A percentile compares a stretch with the other conserved stretches of the same genome.
These are phyloP conservation scores for Calephelis nemesis DNA, from an alignment of 1,140 invertebrate genomes.

Conservation along the genomic window DNA sequence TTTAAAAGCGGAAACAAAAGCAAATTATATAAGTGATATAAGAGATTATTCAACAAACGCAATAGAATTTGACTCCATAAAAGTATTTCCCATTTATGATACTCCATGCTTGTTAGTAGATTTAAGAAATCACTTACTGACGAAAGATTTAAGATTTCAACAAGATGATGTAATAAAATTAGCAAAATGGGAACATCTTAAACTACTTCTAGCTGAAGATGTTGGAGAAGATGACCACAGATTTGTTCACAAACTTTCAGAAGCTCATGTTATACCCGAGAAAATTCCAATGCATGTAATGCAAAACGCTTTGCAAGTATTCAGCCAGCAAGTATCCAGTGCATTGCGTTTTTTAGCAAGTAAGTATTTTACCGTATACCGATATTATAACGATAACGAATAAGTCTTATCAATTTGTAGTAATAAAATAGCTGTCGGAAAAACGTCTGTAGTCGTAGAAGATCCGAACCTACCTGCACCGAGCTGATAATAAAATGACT, in stretches of 20 bases:
- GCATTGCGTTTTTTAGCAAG: conserved; percentile 5
- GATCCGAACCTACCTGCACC: too few relatives aligned
- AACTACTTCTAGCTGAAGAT: conserved; percentile 5
- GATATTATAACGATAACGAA: too few relatives aligned
- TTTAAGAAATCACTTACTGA: conserved; percentile 5
- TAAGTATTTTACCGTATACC: neutral
- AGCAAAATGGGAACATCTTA: conserved; percentile 3
- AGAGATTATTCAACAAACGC: neutral
- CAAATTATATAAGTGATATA: neutral
- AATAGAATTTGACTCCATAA: neutral
- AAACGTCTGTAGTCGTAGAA: too few relatives aligned
- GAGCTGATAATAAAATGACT: too few relatives aligned
- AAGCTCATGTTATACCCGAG: neutral
- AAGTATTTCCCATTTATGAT: conserved; percentile 6
- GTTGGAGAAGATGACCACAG: neutral
- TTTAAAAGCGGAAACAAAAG: neutral
- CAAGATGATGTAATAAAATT: conserved; percentile 2
- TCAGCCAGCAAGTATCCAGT: neutral
- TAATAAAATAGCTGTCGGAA: too few relatives aligned
- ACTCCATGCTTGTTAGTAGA: conserved; percentile 5
- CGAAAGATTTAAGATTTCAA: conserved; percentile 1
- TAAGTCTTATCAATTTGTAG: too few relatives aligned
- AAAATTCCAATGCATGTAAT: neutral
- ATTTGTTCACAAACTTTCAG: neutral
- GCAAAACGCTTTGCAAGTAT: neutral